Base-by-base conservation (phyloP, 2,888 invertebrate genomes). In the Ethmia dodecea region DNA sequence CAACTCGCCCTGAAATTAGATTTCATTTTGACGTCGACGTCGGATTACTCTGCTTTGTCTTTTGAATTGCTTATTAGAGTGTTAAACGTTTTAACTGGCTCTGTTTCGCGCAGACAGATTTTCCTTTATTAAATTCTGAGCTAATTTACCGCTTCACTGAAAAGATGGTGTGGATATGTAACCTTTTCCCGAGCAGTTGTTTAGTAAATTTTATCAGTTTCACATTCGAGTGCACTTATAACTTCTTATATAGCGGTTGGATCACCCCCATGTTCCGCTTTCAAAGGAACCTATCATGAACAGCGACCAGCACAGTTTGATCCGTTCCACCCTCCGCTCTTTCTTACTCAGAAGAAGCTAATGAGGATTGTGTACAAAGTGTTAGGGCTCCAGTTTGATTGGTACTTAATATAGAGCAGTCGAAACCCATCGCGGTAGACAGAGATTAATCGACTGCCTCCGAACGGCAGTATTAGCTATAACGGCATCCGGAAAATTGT, bases 401-500 rank as follows among this genome's bases (percentile, higher is more conserved):
- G 74, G 73, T 66, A 60, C 50, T 55, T 65, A 68, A 62, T 69
- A 72, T 67, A 64, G 64, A 67, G 63, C 61, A 71, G 65, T 64
- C 56, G 56, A 57, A 66, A 60, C 72, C 68, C 73, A 73, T 72
- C 76, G 70, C 66, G 63, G 73, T 66, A 62, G 80, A 79, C 77
- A 78, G 70, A 75, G 78, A 81, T 81, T 80, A 81, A 83, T 80
- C 73, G 78, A 64, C 56, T 54, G 61, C 65, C 65, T 68, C 62
- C 59, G 69, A 73, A 73, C 29, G 65, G 68, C 69, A 73, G 70
- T 78, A 79, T 81, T 80, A 78, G 73, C 74, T 78, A 71, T 75
- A 78, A 73, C 72, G 76, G 78, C 68, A 77, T 80, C 76, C 73
- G 74, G 76, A 80, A 83, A 79, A 80, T 77, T 74, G 74, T 70